Base-by-base conservation (phyloP, 2,888 invertebrate genomes). In the Yponomeuta sedellus region DNA sequence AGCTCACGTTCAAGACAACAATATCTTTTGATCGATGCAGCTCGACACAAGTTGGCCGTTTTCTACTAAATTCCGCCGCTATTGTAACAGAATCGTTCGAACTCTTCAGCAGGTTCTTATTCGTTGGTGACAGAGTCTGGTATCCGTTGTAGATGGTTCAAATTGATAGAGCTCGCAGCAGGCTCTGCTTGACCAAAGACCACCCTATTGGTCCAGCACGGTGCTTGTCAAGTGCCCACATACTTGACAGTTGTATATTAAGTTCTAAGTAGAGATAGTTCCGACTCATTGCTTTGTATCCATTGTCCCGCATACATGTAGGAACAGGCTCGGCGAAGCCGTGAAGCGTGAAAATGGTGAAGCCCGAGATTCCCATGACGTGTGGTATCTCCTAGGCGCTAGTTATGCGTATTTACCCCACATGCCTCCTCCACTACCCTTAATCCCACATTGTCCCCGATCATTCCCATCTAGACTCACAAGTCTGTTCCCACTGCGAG, bases 61-160 rank as follows among this genome's bases (percentile, higher is more conserved):
- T 65, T 59, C 59, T 65, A 59, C 61, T 19, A 65, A 65, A 34
- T 59, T 65, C 39, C 58, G 34, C 59, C 34, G 6, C 65, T 56
- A 59, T 63, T 63, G 63, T 63, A 28, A 25, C 22, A 12, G 25
- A 25, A 25, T 25, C 28, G n/a, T 28, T 19, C 40, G 44, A 44
- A 39, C 40, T 40, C 4, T 63, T 63, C 19, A 44, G 6, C 40
- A 19, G 11, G 4, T 16, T 20, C 63, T 52, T 22, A 20, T 63
- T 63, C 12, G 20, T 20, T 11, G 19, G 40, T 2, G 12, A 22
- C 40, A 63, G n/a, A 40, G 63, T 44, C 16, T 44, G 22, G 8
- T 44, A 16, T 63, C 28, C 34, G 8, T 39, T 63, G 63, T n/a
- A 20, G 61, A 20, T 44, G 44, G 20, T 34, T 44, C 28, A 63